A percentile compares a stretch with the other conserved stretches of the same genome.
Conservation (phyloP, 2,113 vertebrate genomes). For the Eonycteris spelaea region DNA sequence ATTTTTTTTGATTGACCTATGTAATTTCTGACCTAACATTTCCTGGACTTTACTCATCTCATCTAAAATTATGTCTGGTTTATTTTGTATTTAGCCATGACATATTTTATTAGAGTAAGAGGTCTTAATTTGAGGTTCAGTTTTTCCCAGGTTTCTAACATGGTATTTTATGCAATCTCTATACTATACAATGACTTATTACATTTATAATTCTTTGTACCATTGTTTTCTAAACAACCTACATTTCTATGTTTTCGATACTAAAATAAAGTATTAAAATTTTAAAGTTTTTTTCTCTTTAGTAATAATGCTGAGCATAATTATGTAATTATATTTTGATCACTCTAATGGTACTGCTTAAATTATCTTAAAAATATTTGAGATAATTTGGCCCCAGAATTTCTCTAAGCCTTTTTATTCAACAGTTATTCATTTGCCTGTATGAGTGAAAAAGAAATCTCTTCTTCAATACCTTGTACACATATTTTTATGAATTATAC, state of each 20-base stretch:
- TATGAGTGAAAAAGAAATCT: neutral
- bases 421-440: neutral
- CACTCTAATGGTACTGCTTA: neutral
- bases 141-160: neutral
- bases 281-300: neutral
- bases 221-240: neutral
- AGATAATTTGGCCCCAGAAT: neutral
- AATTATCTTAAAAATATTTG: slow-evolving; percentile 2
- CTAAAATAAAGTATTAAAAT: slow-evolving; percentile 1
- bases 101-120: neutral
- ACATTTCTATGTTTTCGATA: neutral
- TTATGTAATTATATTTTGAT: neutral
- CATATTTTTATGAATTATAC: neutral
- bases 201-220: neutral
- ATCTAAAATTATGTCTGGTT: neutral
- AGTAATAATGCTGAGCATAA: neutral
- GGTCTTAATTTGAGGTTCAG: neutral
- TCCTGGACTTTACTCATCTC: neutral
- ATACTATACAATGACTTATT: neutral
- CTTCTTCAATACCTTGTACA: neutral
- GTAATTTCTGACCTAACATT: neutral
- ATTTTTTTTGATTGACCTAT: neutral
- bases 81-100: neutral
- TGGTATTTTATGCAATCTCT: neutral
- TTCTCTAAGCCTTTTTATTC: neutral